phyloP scores from a whole-genome alignment of 2,797 vertebrate species.

The Sitta carolinensis region DNA sequence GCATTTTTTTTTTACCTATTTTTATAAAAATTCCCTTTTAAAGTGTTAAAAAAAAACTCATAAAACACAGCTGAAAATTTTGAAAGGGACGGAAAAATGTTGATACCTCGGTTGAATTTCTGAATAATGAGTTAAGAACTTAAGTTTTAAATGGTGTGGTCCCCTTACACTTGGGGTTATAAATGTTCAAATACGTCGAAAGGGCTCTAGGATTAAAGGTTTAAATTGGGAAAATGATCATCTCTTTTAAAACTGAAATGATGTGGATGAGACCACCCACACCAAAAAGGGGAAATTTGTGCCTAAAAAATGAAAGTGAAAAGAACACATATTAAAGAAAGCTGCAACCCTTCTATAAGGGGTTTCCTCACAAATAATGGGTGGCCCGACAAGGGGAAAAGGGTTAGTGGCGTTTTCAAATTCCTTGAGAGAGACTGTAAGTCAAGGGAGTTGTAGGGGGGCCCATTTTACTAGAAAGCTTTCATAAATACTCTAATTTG shows the following conservation, averaged over 20 bases:
- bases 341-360: fast-evolving
- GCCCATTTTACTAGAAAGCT: background rate
- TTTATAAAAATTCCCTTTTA: too few species aligned
- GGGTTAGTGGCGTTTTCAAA: background rate
- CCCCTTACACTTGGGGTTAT: too few species aligned
- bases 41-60: too few species aligned
- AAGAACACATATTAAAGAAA: background rate
- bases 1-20: too few species aligned
- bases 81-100: background rate
- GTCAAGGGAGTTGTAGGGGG: background rate
- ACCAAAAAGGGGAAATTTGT: slow-evolving; percentile 84
- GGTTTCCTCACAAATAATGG: background rate
- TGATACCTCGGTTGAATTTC: background rate
- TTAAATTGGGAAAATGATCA: slow-evolving; percentile 97
- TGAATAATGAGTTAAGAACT: background rate
- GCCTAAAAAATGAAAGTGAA: slow-evolving; percentile 76
- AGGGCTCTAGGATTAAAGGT: too few species aligned
- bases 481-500: background rate
- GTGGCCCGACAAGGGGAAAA: too few species aligned
- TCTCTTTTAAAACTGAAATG: slow-evolving; percentile 90
- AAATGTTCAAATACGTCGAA: too few species aligned
- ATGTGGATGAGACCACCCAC: slow-evolving; percentile 92
- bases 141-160: background rate
- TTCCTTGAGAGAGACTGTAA: background rate
- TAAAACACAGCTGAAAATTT: background rate